Base-by-base conservation (phyloP, 2,797 vertebrate species). In the Crocodylus rhombifer region DNA sequence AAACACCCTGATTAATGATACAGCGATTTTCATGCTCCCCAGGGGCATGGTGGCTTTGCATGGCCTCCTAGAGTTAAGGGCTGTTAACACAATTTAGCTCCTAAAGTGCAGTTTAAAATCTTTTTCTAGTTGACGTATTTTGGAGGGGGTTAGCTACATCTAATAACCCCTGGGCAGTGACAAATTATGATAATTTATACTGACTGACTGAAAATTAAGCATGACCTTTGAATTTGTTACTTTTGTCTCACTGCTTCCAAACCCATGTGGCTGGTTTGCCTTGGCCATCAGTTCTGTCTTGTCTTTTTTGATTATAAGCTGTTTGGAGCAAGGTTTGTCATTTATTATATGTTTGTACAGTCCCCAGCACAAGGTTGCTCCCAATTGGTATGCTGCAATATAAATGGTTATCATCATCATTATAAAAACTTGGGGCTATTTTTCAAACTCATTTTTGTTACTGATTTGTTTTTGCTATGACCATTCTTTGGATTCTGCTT, bases 201-300 rank as follows among this genome's bases (percentile, higher is more conserved):
- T 88, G 76, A 74, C 78, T 82, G 61, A 62, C 61, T 63, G 25
- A 63, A 26, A 63, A 63, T 63, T 63, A 14, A 63, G 23, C 25
- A 63, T 26, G 14, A 28, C 62, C 62, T 13, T 63, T 63, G 14
- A 23, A 63, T 63, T 63, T 63, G 14, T 63, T 63, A 12, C 25
- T 26, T 12, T 62, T 62, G 25, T 63, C 42, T 51, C 42, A 51
- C 12, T 77, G 82, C 77, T 65, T 83, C 65, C 77, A 25, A 78
- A 79, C 21, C 26, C 14, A 1, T 1, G 58, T 55, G 77, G 17
- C 69, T 84, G 33, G n/a, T 25, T 77, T 93, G 57, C 77, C 64
- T 93, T 73, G 71, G 20, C 26, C 30, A 57, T 92, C 73, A 93
- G 36, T 61, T 93, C 30, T 94, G 87, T 88, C 55, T 95, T 92